phyloP scores from a whole-genome alignment of 2,888 invertebrate genomes.

The Brachypterus glaber region DNA sequence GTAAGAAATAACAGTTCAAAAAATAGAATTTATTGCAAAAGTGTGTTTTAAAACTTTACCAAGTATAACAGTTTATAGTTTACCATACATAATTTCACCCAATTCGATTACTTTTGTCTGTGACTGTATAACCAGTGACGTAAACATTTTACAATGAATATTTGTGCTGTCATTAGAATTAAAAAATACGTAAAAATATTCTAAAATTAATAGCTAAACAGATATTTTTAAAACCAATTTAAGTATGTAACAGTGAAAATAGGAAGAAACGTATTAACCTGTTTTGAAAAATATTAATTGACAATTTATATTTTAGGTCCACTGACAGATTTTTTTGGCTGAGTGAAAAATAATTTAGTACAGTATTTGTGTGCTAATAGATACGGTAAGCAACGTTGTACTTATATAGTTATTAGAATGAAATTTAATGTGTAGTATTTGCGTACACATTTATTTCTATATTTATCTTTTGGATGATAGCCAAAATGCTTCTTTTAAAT shows the following conservation, averaged over 20 bases:
- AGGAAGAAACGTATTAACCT: not conserved
- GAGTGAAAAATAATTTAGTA: slow-evolving; percentile 17
- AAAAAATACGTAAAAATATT: too few species aligned
- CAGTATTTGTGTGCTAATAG: slow-evolving; percentile 30
- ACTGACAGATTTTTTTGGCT: slow-evolving; percentile 19
- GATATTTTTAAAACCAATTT: too few species aligned
- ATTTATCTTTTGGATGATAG: slow-evolving; percentile 32
- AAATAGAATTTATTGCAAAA: slow-evolving; percentile 2
- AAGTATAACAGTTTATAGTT: not conserved
- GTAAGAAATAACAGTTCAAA: slow-evolving; percentile 28
- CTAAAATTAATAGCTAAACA: too few species aligned
- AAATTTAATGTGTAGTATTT: slow-evolving; percentile 23
- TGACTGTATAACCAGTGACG: slow-evolving; percentile 25
- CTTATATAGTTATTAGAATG: slow-evolving; percentile 18
- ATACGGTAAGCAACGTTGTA: slow-evolving; percentile 28
- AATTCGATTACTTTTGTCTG: too few species aligned
- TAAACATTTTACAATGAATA: slow-evolving; percentile 29
- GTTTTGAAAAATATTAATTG: not conserved
- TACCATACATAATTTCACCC: not conserved
- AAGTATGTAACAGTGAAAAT: too few species aligned
- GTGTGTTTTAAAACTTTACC: slow-evolving; percentile 1
- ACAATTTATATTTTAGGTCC: slow-evolving; percentile 20
- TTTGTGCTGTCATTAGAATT: slow-evolving; percentile 22
- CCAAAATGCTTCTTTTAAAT: slow-evolving; percentile 18
- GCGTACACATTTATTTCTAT: slow-evolving; percentile 31